phyloP scores from a whole-genome alignment of 2,113 vertebrate genomes.

The Megaceryle maxima region DNA sequence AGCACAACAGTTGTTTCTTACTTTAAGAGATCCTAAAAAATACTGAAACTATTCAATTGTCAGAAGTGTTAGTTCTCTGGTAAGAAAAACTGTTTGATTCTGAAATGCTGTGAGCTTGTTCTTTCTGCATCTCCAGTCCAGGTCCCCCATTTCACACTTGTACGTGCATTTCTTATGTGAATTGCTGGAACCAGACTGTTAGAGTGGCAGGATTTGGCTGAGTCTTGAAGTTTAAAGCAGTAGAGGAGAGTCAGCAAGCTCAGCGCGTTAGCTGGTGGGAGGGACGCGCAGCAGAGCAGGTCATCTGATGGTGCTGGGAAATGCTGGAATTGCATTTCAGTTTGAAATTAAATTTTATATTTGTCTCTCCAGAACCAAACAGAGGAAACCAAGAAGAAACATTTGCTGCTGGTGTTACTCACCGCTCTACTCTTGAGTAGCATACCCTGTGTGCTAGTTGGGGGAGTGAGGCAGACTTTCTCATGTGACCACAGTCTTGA shows the following conservation, averaged over 20 bases:
- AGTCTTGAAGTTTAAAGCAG: neutral
- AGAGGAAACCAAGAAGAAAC: slow-evolving; percentile 42
- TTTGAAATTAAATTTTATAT: slow-evolving; percentile 29
- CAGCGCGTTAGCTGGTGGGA: neutral
- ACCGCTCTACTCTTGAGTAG: neutral
- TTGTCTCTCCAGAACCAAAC: slow-evolving; percentile 36
- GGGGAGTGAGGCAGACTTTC: neutral
- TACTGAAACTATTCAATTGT: neutral
- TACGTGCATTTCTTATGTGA: neutral
- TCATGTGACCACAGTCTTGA: neutral
- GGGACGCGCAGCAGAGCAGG: neutral
- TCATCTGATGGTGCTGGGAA: slow-evolving; percentile 35
- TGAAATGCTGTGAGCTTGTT: neutral
- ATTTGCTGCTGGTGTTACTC: slow-evolving; percentile 46
- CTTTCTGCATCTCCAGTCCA: neutral
- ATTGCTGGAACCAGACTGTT: neutral
- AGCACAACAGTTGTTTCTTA: neutral
- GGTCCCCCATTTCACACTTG: neutral
- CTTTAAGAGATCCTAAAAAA: neutral
- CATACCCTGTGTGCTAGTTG: neutral
- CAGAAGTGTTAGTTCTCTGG: neutral
- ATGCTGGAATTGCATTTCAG: slow-evolving; percentile 48
- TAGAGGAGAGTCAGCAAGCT: neutral
- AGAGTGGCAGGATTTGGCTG: neutral
- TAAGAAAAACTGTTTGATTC: neutral